phyloP scores from a whole-genome alignment of 2,113 vertebrate genomes.

The Gymnobelideus leadbeateri region DNA sequence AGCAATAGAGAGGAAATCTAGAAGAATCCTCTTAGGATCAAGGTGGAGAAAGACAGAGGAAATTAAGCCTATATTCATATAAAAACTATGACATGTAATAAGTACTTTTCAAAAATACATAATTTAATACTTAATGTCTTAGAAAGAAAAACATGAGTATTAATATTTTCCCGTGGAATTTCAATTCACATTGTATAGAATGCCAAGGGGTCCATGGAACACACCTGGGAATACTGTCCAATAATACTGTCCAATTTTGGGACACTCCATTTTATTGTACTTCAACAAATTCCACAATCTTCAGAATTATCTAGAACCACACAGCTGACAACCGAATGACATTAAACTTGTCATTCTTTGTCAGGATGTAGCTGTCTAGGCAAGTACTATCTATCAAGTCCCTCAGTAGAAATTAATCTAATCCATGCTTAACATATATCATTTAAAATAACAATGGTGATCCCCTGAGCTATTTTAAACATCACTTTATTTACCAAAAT shows the following conservation, averaged over 20 bases:
- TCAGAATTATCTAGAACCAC: not conserved
- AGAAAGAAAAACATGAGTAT: not conserved
- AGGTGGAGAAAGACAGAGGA: not conserved
- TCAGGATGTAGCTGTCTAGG: not conserved
- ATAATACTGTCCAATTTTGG: conserved; percentile 1
- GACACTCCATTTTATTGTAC: not conserved
- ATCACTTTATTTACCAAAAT: not conserved
- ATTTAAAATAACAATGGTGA: not conserved
- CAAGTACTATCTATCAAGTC: not conserved
- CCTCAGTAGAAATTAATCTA: not conserved
- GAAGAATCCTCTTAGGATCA: not conserved
- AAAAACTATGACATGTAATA: not conserved
- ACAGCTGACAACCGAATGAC: not conserved
- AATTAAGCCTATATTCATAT: not conserved
- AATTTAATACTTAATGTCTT: not conserved
- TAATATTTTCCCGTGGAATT: not conserved
- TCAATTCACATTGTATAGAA: not conserved
- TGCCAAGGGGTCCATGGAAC: not conserved
- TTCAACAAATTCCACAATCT: not conserved
- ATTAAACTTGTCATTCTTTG: not conserved
- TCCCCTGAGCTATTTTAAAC: not conserved
- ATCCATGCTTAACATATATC: not conserved
- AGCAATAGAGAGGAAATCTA: not conserved
- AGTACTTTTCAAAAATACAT: not conserved
- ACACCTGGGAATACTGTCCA: not conserved